Percentiles rank a stretch among this genome's conserved stretches.
These are phyloP conservation scores for Holacanthella duospinosa DNA, from an alignment of 2,888 invertebrate genomes.

Conservation along the genomic window DNA sequence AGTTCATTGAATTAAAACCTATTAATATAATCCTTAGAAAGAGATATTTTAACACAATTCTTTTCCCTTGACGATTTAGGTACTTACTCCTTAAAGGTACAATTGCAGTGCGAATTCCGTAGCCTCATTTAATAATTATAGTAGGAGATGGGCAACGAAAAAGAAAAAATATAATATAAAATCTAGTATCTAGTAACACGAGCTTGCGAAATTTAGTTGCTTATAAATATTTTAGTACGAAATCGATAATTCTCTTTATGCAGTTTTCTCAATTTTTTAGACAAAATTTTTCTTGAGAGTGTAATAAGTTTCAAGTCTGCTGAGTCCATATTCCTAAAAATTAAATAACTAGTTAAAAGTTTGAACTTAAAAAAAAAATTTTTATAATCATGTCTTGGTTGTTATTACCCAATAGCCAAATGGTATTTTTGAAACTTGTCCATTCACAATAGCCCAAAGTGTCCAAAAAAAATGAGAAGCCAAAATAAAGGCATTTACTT, in stretches of 20 bases:
- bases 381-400: neutral
- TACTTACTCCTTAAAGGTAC: too few relatives aligned
- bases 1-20: too few relatives aligned
- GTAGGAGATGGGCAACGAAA: too few relatives aligned
- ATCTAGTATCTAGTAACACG: too few relatives aligned
- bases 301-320: constrained; percentile 53
- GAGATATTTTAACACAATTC: too few relatives aligned
- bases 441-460: constrained; percentile 83
- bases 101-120: too few relatives aligned
- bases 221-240: neutral
- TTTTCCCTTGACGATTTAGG: too few relatives aligned
- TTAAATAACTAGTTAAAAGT: constrained; percentile 16
- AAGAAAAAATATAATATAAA: too few relatives aligned
- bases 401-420: constrained; percentile 88
- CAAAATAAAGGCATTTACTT: constrained; percentile 72
- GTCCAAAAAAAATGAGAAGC: constrained; percentile 90
- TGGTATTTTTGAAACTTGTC: constrained; percentile 73
- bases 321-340: constrained; percentile 56
- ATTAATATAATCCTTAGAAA: too few relatives aligned
- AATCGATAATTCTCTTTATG: constrained; percentile 13
- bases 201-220: neutral
- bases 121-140: too few relatives aligned
- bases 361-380: neutral
- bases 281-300: constrained; percentile 39
- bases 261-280: too few relatives aligned